Evolutionary conservation across 1,140 invertebrate genomes (phyloP).

Genomic region (Drosophila azteca): DNA sequence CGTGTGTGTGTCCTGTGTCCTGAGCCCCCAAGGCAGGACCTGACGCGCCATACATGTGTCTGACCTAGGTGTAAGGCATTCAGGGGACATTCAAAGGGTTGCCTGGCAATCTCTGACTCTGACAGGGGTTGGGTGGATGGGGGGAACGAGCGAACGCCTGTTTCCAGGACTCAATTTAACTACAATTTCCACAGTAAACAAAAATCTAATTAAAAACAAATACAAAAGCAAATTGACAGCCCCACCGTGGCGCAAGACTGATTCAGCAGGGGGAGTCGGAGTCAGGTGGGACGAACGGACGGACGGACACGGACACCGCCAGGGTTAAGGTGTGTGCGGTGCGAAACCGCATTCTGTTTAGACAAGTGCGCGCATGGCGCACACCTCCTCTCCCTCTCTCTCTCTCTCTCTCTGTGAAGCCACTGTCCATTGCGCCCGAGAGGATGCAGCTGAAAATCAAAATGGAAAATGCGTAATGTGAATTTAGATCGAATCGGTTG

Average conservation of each 20-base stretch:
- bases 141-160: neutral
- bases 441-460: slow-evolving; percentile 50
- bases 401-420: neutral
- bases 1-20: too few relatives aligned
- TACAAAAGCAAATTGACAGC: slow-evolving; percentile 68
- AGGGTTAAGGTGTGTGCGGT: slow-evolving; percentile 41
- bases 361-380: slow-evolving; percentile 2
- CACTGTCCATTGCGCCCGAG: slow-evolving; percentile 10
- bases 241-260: neutral
- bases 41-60: slow-evolving; percentile 46
- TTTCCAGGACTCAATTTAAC: slow-evolving; percentile 66
- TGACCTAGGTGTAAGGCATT: slow-evolving; percentile 31
- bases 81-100: too few relatives aligned
- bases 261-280: neutral
- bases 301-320: too few relatives aligned
- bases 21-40: slow-evolving; percentile 27
- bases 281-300: neutral
- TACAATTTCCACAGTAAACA: slow-evolving; percentile 72
- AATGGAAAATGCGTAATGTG: slow-evolving; percentile 55
- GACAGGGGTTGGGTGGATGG: neutral
- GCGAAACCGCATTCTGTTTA: slow-evolving; percentile 37
- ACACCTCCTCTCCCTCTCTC: neutral
- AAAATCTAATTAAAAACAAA: slow-evolving; percentile 80
- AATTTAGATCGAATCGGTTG: slow-evolving; percentile 27
- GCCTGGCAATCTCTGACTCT: too few relatives aligned